Evolutionary conservation across 2,797 vertebrate genomes (phyloP).

Genomic region (Sebastes glaucus): DNA sequence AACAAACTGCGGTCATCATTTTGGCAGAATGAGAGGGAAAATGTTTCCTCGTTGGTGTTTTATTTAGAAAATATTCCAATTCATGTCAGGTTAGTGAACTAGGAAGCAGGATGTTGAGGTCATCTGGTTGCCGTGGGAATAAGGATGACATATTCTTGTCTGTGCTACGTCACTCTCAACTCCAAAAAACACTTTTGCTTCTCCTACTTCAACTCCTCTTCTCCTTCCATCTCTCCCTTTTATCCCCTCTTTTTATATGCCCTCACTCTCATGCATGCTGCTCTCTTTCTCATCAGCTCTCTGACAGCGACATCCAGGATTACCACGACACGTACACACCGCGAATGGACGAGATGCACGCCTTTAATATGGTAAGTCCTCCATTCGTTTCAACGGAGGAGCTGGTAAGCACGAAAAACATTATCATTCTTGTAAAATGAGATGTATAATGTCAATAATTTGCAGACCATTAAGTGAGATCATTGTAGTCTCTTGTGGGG

Average conservation of each 20-base stretch:
- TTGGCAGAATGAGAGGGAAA: neutral
- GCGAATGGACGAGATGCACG: constrained; percentile 90
- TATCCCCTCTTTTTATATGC: neutral
- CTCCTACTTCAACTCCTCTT: neutral
- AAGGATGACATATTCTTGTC: neutral
- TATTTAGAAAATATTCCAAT: neutral
- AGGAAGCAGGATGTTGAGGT: neutral
- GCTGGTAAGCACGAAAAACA: neutral
- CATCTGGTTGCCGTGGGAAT: neutral
- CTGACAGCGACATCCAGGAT: constrained; percentile 86
- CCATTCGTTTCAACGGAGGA: rapidly evolving
- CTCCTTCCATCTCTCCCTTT: neutral
- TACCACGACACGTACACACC: constrained; percentile 87
- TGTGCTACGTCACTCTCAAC: constrained; percentile 14
- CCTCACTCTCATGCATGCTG: neutral
- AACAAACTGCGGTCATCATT: neutral
- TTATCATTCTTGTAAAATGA: constrained; percentile 28
- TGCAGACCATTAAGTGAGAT: constrained; percentile 42
- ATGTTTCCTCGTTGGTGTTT: neutral
- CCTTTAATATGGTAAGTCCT: constrained; percentile 93
- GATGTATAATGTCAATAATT: constrained; percentile 18
- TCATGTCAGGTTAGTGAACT: neutral
- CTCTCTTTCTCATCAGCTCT: constrained; percentile 81
- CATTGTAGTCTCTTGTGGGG: constrained; percentile 20
- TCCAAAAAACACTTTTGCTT: constrained; percentile 3